Evolutionary conservation across 2,113 vertebrate species (phyloP), one percentile per base, ranked within the genome.

Genomic region (Montifringilla adamsi): DNA sequence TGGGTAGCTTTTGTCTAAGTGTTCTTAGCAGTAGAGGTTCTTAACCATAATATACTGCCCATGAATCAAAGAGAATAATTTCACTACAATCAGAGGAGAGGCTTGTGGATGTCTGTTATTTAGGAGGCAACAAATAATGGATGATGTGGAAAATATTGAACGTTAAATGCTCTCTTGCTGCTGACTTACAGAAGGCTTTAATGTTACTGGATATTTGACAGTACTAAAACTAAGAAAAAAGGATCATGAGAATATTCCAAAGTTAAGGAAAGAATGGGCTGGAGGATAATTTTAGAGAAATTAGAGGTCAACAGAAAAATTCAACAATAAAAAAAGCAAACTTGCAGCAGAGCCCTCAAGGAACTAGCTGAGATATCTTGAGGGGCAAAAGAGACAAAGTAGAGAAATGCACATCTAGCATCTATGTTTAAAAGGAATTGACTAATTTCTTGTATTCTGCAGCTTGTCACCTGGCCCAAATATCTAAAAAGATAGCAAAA

Each of bases 11-110:
- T 95, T 92, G 68, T 81, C 43, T 86, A 70, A 74, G 16, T 70
- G 17, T 90, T 89, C 55, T 83, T 33, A 43, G 39, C 63, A 70
- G 33, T 39, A 10, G 23, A 87, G 39, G 15, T 92, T 81, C 80
- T 92, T 46, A 62, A 33, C 68, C 77, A 3, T 67, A 47, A 86
- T 55, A 62, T 70, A 59, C 60, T 63, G 46, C 33, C 35, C 21
- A 26, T 37, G 46, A 94, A 92, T 81, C 80, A 89, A 93, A 93
- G 79, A 89, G 77, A 95, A 75, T 90, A 59, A 81, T 82, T 95
- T 82, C 37, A 47, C 44, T 68, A 37, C 44, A 91, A 64, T 39
- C 30, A 69, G 66, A 30, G 37, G 44, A 84, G 77, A 78, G 56
- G 49, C 43, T 89, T 62, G 27, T 44, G 55, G 39, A 82, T 78